Conservation (phyloP, 2,888 invertebrate genomes). For the Tipula vernalis region DNA sequence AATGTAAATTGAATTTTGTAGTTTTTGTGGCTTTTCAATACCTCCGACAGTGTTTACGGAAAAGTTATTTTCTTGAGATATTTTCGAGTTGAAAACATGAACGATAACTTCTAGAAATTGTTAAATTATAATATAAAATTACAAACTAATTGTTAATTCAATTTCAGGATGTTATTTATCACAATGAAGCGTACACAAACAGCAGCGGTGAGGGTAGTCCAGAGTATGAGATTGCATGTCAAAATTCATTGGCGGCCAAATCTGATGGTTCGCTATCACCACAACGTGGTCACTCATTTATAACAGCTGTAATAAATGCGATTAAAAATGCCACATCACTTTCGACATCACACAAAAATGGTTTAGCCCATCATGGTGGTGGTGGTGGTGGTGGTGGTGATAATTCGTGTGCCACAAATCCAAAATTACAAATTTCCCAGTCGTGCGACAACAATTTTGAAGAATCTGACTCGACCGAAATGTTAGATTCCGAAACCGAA, state of each 20-base stretch:
- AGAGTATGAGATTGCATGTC: conserved; percentile 34
- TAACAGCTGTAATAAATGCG: conserved; percentile 60
- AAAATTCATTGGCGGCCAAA: conserved; percentile 21
- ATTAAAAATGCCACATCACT: conserved; percentile 44
- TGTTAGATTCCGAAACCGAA: conserved; percentile 71
- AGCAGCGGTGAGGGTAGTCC: conserved; percentile 58
- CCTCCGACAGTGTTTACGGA: no score
- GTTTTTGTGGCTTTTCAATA: not conserved
- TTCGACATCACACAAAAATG: not conserved
- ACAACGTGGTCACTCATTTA: conserved; percentile 51
- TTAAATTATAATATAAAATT: no score
- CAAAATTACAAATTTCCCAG: conserved; percentile 19
- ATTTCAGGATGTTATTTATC: conserved; percentile 58
- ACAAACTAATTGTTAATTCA: conserved; percentile 12
- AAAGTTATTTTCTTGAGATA: not conserved
- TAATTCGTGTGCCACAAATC: not conserved
- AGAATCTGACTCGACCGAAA: conserved; percentile 59
- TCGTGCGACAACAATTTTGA: not conserved
- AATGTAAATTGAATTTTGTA: not conserved
- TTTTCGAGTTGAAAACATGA: no score
- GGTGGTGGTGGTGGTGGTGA: not conserved
- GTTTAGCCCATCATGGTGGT: not conserved
- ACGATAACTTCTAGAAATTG: no score
- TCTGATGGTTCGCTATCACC: conserved; percentile 41
- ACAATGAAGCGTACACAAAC: conserved; percentile 63